These are phyloP conservation scores for Zophobas atratus DNA, from an alignment of 1,140 invertebrate genomes.

Conservation along the genomic window DNA sequence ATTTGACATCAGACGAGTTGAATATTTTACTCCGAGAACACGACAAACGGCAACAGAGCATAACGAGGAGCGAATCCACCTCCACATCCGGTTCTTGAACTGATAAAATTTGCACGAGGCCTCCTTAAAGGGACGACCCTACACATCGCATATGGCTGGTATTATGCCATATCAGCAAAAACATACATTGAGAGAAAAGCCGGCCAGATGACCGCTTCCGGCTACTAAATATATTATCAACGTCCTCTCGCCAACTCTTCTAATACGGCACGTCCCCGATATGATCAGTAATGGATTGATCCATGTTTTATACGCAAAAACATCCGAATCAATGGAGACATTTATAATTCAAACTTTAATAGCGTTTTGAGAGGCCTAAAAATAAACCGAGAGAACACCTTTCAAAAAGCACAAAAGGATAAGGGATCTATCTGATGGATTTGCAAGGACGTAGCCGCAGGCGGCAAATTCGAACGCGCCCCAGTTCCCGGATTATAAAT, in stretches of 20 bases:
- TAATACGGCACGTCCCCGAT: neutral
- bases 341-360: constrained; percentile 47
- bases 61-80: constrained; percentile 6
- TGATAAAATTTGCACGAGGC: constrained; percentile 26
- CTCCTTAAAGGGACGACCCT: neutral
- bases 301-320: constrained; percentile 20
- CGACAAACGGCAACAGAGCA: constrained; percentile 1
- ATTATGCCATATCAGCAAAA: constrained; percentile 6
- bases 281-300: constrained; percentile 13
- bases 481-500: constrained; percentile 37
- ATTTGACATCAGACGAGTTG: constrained; percentile 11
- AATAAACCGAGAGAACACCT: constrained; percentile 33
- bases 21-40: constrained; percentile 19
- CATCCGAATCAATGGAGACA: constrained; percentile 31
- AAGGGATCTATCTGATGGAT: constrained; percentile 40
- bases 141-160: neutral
- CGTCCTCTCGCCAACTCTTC: neutral
- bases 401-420: constrained; percentile 38
- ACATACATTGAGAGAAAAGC: neutral
- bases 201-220: constrained; percentile 16
- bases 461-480: constrained; percentile 35
- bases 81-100: neutral
- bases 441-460: constrained; percentile 36
- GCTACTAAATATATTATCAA: constrained; percentile 12
- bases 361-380: constrained; percentile 42